Conservation (phyloP, 2,797 vertebrate genomes). For the Phoebastria nigripes region DNA sequence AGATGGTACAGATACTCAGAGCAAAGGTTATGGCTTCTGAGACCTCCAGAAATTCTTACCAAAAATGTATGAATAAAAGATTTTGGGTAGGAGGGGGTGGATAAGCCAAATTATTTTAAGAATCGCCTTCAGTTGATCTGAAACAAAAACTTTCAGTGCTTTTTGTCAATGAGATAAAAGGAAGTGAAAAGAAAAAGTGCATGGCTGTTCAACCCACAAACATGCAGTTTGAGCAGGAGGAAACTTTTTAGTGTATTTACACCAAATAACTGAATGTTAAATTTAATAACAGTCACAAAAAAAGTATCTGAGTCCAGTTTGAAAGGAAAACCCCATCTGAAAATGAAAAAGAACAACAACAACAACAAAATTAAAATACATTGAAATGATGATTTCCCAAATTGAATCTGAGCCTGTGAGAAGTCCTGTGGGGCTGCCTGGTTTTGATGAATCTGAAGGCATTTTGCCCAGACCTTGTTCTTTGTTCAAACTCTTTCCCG, state of each 20-base stretch:
- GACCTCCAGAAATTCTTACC: neutral
- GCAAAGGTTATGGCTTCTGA: neutral
- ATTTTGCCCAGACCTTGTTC: constrained; percentile 2
- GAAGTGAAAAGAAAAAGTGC: neutral
- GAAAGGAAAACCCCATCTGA: neutral
- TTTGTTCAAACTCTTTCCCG: neutral
- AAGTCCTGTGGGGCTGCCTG: neutral
- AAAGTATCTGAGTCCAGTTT: neutral
- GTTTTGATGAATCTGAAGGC: neutral
- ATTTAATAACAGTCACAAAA: neutral
- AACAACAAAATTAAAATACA: neutral
- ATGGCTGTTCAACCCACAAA: neutral
- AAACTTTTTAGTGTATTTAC: neutral
- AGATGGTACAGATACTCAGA: neutral
- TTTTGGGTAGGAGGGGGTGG: neutral
- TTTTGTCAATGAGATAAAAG: constrained; percentile 21
- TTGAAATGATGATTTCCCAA: neutral
- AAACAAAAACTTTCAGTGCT: neutral
- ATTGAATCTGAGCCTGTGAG: neutral
- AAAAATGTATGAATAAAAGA: neutral
- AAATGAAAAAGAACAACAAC: neutral
- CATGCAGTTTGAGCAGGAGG: neutral
- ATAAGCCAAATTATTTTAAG: neutral
- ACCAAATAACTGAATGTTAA: neutral
- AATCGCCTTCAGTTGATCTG: neutral